Base-by-base conservation (phyloP, 2,888 invertebrate genomes). In the Platycheirus albimanus region DNA sequence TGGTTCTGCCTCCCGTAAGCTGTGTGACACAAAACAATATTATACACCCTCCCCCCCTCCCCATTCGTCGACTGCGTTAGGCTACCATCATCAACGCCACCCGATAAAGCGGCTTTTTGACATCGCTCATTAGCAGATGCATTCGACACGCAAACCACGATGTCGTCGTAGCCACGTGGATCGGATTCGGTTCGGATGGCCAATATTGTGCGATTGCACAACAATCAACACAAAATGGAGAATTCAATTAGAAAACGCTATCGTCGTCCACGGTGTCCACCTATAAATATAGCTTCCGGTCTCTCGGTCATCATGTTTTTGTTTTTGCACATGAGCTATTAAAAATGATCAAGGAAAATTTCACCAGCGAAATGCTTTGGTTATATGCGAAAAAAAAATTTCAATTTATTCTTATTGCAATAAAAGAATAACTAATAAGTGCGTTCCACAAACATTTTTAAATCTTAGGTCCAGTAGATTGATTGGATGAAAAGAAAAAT, bases 41-140 rank as follows among this genome's bases (percentile, higher is more conserved):
- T n/a, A n/a, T n/a, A n/a, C n/a, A n/a, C n/a, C n/a, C n/a, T n/a
- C n/a, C n/a, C n/a, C n/a, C n/a, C n/a, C n/a, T n/a, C n/a, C n/a
- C n/a, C n/a, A n/a, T n/a, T n/a, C 56, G 20, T 41, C 5, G 54
- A 56, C 54, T 20, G 30, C 33, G 51, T 38, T 41, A 8, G 28
- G 24, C 19, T 15, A 19, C 36, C 47, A 28, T 20, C 8, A 15
- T 5, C 41, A 15, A 64, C n/a, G n/a, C n/a, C n/a, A n/a, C n/a
- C n/a, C n/a, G n/a, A n/a, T 28, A 43, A 19, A 41, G 33, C 51
- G 56, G 54, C 69, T 70, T 78, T 58, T 74, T 63, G 78, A 69
- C 74, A 74, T 83, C 64, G 58, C 78, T 78, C 78, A 83, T 83
- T 83, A 83, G 72, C 72, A 78, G 83, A 78, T 83, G 72, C 67